These are phyloP conservation scores for Drosophila lini DNA, from an alignment of 1,140 invertebrate species.

Conservation along the genomic window DNA sequence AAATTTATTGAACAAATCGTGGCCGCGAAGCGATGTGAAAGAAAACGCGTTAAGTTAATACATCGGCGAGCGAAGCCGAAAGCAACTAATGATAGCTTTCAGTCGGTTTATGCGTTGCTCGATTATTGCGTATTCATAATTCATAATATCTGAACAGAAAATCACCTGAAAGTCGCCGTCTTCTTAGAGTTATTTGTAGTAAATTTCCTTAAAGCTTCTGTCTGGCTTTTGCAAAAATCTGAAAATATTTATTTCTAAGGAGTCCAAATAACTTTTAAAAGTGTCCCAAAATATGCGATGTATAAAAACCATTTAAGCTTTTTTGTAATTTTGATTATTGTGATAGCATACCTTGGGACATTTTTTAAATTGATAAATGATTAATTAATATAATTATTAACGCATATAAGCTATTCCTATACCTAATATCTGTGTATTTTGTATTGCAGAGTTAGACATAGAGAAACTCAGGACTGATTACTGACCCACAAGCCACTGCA, in stretches of 20 bases:
- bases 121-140: not conserved
- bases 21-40: slow-evolving; percentile 52
- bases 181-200: not conserved
- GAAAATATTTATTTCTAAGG: not conserved
- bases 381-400: not conserved
- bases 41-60: slow-evolving; percentile 34
- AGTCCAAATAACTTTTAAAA: not conserved
- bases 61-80: slow-evolving; percentile 14
- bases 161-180: not conserved
- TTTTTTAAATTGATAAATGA: too few species aligned
- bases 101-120: slow-evolving; percentile 29
- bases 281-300: not conserved
- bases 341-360: not conserved
- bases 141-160: not conserved
- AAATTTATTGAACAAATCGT: slow-evolving; percentile 73
- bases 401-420: not conserved
- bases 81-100: slow-evolving; percentile 19
- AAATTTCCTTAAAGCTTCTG: not conserved
- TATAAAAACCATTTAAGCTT: not conserved
- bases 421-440: not conserved
- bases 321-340: not conserved
- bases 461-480: slow-evolving; percentile 36
- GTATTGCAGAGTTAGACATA: slow-evolving; percentile 28
- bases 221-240: not conserved
- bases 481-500: slow-evolving; percentile 32